A percentile compares a stretch with the other conserved stretches of the same genome.
Evolutionary conservation across 2,113 vertebrate genomes (phyloP).

Genomic region (Mixornis gularis): DNA sequence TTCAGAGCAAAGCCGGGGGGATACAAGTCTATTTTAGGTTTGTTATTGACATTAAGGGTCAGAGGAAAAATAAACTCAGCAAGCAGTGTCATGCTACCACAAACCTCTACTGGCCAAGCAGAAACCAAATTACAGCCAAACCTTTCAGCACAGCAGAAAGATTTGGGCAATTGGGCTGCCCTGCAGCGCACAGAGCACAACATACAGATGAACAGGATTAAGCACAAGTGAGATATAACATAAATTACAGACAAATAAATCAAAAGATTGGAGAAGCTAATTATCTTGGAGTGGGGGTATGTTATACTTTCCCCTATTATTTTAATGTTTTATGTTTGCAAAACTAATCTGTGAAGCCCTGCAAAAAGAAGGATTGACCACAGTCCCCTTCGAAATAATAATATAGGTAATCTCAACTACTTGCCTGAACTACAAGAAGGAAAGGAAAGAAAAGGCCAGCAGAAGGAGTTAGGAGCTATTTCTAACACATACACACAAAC

Average conservation of each 20-base stretch:
- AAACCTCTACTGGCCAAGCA: conserved; percentile 47
- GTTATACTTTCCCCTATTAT: background rate
- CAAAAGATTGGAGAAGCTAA: background rate
- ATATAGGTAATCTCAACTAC: background rate
- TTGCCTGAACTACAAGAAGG: background rate
- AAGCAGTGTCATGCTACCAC: conserved; percentile 40
- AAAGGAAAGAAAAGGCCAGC: background rate
- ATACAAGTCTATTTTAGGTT: conserved; percentile 44
- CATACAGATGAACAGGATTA: background rate
- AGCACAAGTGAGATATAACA: background rate
- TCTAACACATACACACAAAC: background rate
- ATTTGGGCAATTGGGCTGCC: background rate
- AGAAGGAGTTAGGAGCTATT: background rate
- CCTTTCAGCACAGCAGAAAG: conserved; percentile 19
- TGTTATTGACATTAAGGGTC: conserved; percentile 49
- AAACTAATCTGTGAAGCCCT: background rate
- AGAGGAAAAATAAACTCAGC: conserved; percentile 49
- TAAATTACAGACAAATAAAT: background rate
- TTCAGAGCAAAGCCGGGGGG: conserved; percentile 24
- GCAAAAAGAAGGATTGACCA: background rate
- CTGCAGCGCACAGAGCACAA: background rate
- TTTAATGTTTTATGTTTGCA: background rate
- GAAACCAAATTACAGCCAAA: conserved; percentile 38
- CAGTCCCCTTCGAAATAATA: background rate
- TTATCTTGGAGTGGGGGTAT: background rate